Evolutionary conservation across 64 coral and sea anemone genomes (phyloP).

Genomic region (Actinia equina): DNA sequence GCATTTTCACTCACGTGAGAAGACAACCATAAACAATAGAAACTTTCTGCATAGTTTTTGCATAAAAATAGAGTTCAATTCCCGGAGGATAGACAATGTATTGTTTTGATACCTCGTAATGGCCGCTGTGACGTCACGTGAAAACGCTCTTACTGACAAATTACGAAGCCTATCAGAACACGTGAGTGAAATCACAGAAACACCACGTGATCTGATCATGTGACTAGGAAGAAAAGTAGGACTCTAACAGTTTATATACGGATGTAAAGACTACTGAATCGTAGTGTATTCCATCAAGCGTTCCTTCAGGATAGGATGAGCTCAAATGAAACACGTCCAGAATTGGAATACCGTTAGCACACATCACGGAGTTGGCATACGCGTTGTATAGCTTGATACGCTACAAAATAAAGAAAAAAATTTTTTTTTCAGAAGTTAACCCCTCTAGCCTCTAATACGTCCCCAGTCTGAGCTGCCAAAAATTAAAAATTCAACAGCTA

Average conservation of each 20-base stretch:
- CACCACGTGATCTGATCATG: too few species aligned
- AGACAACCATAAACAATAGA: too few species aligned
- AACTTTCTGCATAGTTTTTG: too few species aligned
- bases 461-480: too few species aligned
- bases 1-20: too few species aligned
- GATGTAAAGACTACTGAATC: background rate
- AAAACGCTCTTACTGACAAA: too few species aligned
- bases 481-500: background rate
- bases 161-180: too few species aligned
- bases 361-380: conserved; percentile 44
- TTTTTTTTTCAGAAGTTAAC: background rate
- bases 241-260: background rate
- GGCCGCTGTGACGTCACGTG: too few species aligned
- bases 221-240: background rate
- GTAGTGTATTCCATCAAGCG: conserved; percentile 48
- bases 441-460: background rate
- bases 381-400: conserved; percentile 54
- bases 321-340: conserved; percentile 45
- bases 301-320: conserved; percentile 41
- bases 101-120: too few species aligned
- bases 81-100: too few species aligned
- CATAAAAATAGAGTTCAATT: too few species aligned
- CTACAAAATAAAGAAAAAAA: conserved; percentile 10
- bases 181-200: too few species aligned
- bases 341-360: conserved; percentile 14